Percentiles rank a stretch among this genome's conserved stretches.
Conservation (phyloP, 2,797 vertebrate genomes). For the Muscicapa striata region DNA sequence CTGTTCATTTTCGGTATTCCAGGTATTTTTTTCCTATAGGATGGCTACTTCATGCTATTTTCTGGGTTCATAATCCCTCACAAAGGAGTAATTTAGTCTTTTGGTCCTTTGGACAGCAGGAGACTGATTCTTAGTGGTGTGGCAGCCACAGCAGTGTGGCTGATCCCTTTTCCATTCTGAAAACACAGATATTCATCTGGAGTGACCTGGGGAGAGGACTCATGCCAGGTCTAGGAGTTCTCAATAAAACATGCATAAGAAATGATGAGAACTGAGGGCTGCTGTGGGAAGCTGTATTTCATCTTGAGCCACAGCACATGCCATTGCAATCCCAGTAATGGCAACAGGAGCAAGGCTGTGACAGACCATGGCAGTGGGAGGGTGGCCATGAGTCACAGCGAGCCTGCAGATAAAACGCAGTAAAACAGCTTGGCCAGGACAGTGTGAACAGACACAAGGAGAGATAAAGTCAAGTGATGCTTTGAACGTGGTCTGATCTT, state of each 20-base stretch:
- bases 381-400: slow-evolving; percentile 20
- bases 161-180: neutral
- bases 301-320: neutral
- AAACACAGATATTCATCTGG: neutral
- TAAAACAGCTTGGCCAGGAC: slow-evolving; percentile 50
- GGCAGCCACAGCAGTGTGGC: neutral
- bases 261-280: neutral
- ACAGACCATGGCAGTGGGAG: neutral
- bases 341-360: neutral
- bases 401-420: slow-evolving; percentile 50
- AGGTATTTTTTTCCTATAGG: neutral
- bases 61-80: neutral
- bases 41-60: neutral
- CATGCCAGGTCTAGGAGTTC: neutral
- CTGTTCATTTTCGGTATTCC: neutral
- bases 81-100: neutral
- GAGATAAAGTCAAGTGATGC: slow-evolving; percentile 65
- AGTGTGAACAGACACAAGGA: slow-evolving; percentile 57
- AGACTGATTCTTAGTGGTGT: accelerated
- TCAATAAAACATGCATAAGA: neutral
- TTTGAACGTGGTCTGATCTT: slow-evolving; percentile 62
- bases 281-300: slow-evolving; percentile 29
- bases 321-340: neutral
- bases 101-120: neutral
- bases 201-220: neutral